Base-by-base conservation (phyloP, 2,888 invertebrate genomes). In the Lasius fuliginosus region DNA sequence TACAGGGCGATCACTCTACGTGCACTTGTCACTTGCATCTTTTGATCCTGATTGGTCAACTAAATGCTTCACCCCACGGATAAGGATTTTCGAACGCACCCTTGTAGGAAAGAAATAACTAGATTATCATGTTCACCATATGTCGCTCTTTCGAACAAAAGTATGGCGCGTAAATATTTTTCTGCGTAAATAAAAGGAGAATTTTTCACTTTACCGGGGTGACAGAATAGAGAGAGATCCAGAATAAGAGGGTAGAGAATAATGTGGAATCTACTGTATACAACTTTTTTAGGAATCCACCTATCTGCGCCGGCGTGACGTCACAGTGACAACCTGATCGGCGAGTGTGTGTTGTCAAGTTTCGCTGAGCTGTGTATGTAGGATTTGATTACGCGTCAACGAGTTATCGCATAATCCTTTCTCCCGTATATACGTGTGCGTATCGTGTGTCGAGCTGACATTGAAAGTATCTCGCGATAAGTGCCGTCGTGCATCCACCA, bases 401-500 rank as follows among this genome's bases (percentile, higher is more conserved):
- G 53, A 27, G 76, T 67, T 67, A 53, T 76, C 53, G 23, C 8
- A 2, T 23, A 46, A 23, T 67, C 46, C 23, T 42, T 67, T 42
- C 53, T 56, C 33, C 33, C 46, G 5, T 40, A 30, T 40, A 12
- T 42, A 56, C 40, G 62, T 75, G 46, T 23, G 23, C 23, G 23
- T 79, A 40, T 65, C 62, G 82, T 53, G 75, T 49, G 46, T 75
- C 46, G n/a, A 8, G n/a, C 33, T 77, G 77, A 67, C 76, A 82
- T 82, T 83, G 83, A 81, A 69, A 73, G 49, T 49, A 60, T 65
- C 4, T 62, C 68, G 36, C 18, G 53, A 75, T 71, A 85, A 89
- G 71, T 81, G 74, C 8, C n/a, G 77, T 64, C 68, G 85, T 82
- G 82, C 68, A 46, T 89, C 86, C 76, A 68, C 90, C 88, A 76